Base-by-base conservation (phyloP, 2,797 vertebrate genomes). In the Chelonia mydas region DNA sequence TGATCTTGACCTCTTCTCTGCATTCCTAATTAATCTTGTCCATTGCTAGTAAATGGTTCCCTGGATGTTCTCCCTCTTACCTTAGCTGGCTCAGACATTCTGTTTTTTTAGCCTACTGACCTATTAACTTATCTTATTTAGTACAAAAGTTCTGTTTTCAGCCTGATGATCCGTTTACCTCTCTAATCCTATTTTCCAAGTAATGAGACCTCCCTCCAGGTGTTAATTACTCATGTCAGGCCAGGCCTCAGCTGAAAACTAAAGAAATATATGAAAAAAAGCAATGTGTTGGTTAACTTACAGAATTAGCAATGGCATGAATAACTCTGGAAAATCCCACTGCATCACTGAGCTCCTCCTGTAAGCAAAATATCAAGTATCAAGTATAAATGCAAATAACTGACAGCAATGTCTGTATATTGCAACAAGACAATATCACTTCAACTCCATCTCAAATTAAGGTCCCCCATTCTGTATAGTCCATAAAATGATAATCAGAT, bases 321-420 rank as follows among this genome's bases (percentile, higher is more conserved):
- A 99, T 96, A 55, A 99, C 99, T 97, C 99, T 99, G 95, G 99
- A 99, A 98, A 99, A 99, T n/a, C 99, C 99, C 3, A 99, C 99
- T 0, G 99, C 99, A 90, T 99, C 99, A 81, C 99, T 99, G 87
- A 99, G 95, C 90, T 99, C 99, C 92, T 99, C 99, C 99, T 99
- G 97, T 37, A 96, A 88, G 74, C 37, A 90, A 45, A 95, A 31
- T 84, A 84, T 82, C 50, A 53, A 33, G 83, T 27, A 23, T 97
- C 11, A 95, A 96, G 90, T 79, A 92, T 19, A 57, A 91, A 92
- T 0, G 49, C 3, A 84, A 51, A 61, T 27, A 91, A 3, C 0
- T 78, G 11, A 49, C 81, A 80, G 55, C 94, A 88, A 2, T 33
- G 27, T 23, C 37, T 89, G 54, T 3, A 4, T 84, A 85, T 4